Base-by-base conservation (phyloP, 2,888 invertebrate species). In the Gastracanthus pulcherrimus region DNA sequence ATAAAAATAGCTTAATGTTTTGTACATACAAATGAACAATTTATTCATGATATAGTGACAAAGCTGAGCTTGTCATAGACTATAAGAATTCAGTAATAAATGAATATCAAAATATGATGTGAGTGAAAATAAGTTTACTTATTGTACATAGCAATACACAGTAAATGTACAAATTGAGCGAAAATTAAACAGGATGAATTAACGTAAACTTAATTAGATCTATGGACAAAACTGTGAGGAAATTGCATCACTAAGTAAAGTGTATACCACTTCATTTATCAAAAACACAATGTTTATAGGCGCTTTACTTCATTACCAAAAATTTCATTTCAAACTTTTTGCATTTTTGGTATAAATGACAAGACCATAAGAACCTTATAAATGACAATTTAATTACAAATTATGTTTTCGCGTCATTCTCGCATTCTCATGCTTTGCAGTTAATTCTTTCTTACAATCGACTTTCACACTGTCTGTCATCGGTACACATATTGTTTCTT, bases 371-470 rank as follows among this genome's bases (percentile, higher is more conserved):
- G 64, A 81, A 80, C 69, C n/a, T 70, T 82, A 78, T 55, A 81
- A 78, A 83, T 78, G 58, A 60, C 74, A 80, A 75, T 82, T 82
- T 82, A 76, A 80, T 77, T 78, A 83, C 62, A 83, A 81, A 81
- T 81, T 78, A 60, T 82, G 29, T 69, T 71, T 80, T 76, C 48
- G 41, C 74, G 34, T 81, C 82, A 74, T 76, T 81, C 74, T 78
- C 78, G 66, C 82, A 62, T 64, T 80, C 79, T 66, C 74, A 79
- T 82, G 80, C 72, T 67, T 76, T 76, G 45, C 71, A 64, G 48
- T 72, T 67, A 34, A 55, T 74, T 58, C 77, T 76, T 80, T 80
- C 81, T 80, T 79, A 72, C 72, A 76, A 76, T 58, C n/a, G 36
- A 77, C 81, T 82, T 75, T 70, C 75, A 76, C 74, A 78, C 80